These are phyloP conservation scores for Lymantria monacha DNA, from an alignment of 2,888 invertebrate genomes.

Conservation along the genomic window DNA sequence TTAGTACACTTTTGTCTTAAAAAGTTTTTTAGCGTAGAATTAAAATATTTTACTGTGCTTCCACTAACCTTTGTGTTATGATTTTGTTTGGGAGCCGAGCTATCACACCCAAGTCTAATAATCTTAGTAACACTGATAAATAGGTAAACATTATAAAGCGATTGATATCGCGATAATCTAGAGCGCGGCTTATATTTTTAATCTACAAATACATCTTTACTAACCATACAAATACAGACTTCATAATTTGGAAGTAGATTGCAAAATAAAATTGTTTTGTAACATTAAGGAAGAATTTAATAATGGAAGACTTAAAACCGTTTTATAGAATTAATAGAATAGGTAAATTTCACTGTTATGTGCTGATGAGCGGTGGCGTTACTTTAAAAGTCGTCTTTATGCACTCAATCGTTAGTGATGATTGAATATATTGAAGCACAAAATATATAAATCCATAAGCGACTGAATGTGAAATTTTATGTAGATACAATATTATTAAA, in stretches of 20 bases:
- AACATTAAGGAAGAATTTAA: constrained; percentile 3
- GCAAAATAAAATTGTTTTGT: background rate
- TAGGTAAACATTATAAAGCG: no score
- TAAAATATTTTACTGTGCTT: no score
- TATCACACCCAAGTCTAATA: no score
- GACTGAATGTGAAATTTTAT: constrained; percentile 13
- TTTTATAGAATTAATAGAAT: constrained; percentile 3
- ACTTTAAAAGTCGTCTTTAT: no score
- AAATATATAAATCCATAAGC: constrained; percentile 27
- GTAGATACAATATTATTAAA: constrained; percentile 22
- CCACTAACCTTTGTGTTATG: no score
- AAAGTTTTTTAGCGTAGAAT: no score
- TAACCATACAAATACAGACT: constrained; percentile 16
- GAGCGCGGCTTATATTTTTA: background rate
- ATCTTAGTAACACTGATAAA: no score
- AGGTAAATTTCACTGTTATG: no score
- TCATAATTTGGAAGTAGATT: constrained; percentile 7
- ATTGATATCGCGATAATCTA: background rate
- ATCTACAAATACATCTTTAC: background rate
- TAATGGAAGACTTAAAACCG: constrained; percentile 19
- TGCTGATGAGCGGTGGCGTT: no score
- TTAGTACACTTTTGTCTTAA: no score
- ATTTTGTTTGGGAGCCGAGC: no score
- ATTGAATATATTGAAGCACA: constrained; percentile 17
- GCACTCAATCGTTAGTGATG: constrained; percentile 1